phyloP scores from a whole-genome alignment of 2,797 vertebrate genomes.

The Leptatherina wallacei region DNA sequence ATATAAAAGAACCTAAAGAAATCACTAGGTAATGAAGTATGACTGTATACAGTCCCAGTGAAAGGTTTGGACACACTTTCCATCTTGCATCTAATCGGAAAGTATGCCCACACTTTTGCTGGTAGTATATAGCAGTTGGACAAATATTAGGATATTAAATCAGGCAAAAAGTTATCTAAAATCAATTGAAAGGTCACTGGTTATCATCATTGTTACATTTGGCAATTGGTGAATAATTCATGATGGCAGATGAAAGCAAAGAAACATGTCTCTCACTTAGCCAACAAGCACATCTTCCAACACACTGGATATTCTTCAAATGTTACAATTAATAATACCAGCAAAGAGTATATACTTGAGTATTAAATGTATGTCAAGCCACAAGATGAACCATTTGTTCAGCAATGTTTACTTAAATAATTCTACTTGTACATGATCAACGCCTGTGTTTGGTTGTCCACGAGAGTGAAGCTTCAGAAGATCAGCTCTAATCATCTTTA shows the following conservation, averaged over 20 bases:
- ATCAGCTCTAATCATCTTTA: constrained; percentile 36
- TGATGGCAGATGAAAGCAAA: neutral
- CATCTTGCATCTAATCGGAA: too few species aligned
- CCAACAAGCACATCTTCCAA: neutral
- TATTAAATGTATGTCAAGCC: neutral
- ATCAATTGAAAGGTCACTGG: too few species aligned
- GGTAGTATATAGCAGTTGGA: too few species aligned
- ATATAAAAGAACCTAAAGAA: too few species aligned
- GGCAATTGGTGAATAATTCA: too few species aligned
- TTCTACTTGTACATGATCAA: neutral
- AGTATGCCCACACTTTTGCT: too few species aligned
- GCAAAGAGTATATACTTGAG: neutral
- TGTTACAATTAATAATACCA: neutral
- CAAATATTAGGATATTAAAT: too few species aligned
- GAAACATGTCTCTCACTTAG: neutral
- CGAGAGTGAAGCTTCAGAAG: neutral
- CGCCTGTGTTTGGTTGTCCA: neutral
- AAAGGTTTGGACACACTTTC: too few species aligned
- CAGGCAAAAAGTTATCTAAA: too few species aligned
- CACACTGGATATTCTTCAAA: neutral
- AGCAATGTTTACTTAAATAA: neutral
- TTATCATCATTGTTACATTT: too few species aligned
- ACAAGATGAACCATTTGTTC: neutral
- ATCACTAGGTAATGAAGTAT: too few species aligned
- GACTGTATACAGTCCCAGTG: too few species aligned